Base-by-base conservation (phyloP, 2,888 invertebrate genomes). In the Diloba caeruleocephala region DNA sequence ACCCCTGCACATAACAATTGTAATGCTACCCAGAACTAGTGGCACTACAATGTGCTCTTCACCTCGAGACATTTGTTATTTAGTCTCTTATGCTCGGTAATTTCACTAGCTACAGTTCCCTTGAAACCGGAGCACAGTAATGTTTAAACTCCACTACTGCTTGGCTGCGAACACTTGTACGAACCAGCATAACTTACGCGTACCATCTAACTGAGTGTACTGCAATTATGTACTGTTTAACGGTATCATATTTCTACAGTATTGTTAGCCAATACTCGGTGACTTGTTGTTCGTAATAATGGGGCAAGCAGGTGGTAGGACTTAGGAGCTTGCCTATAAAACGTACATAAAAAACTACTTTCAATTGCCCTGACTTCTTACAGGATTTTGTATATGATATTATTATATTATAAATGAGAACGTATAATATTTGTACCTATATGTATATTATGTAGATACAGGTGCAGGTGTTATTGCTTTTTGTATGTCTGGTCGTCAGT, bases 281-380 rank as follows among this genome's bases (percentile, higher is more conserved):
- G 72, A 68, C 74, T 71, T 65, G 73, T 66, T 68, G 64, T 62
- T 57, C 55, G 56, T 74, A 78, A 71, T 74, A 76, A 70, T 68
- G 61, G 68, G 34, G 43, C 52, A 37, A 58, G 69, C 77, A 80
- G 75, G 71, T 74, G 78, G 42, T 52, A 43, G 28, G n/a, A n/a
- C n/a, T n/a, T n/a, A n/a, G n/a, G 44, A 49, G 43, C 46, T 59
- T 34, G 45, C 36, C 37, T 59, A 25, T 39, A 51, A 29, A 53
- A 12, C 41, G 29, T 19, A 42, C 19, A 14, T n/a, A 21, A 28
- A 29, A 55, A 42, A 10, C 48, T 36, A 23, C 36, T 12, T 34
- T 12, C 29, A 29, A 8, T 52, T 37, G 12, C 10, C 1, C 7
- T 52, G 44, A 54, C 33, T 61, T 61, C 15, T 8, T 7, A 23